These are phyloP conservation scores for Tenthredo distinguenda DNA, from an alignment of 2,888 invertebrate species.

Conservation along the genomic window DNA sequence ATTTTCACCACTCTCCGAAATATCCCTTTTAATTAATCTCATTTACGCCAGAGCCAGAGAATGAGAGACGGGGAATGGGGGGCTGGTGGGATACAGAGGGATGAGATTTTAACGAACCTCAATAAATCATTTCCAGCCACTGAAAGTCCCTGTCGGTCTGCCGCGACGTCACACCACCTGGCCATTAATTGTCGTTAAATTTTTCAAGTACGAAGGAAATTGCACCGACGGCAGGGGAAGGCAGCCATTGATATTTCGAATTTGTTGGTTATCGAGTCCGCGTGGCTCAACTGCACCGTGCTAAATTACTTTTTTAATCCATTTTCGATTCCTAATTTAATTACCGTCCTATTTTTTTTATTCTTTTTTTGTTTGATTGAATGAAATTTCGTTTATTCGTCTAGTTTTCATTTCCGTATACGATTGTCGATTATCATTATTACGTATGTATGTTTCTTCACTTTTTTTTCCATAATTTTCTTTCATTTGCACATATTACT, in stretches of 20 bases:
- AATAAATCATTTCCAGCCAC: conserved; percentile 50
- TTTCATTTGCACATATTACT: neutral
- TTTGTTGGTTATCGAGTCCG: conserved; percentile 16
- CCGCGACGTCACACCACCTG: conserved; percentile 44
- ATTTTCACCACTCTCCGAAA: conserved; percentile 26
- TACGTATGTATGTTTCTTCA: too few species aligned
- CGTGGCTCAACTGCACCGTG: neutral
- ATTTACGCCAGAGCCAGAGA: conserved; percentile 48
- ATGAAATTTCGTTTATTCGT: neutral
- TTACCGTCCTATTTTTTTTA: neutral
- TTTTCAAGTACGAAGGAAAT: conserved; percentile 41
- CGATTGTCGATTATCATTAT: neutral
- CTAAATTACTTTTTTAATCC: conserved; percentile 5
- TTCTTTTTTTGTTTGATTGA: neutral
- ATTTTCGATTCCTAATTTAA: neutral
- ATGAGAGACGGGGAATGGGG: neutral
- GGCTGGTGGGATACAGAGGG: neutral
- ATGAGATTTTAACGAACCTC: conserved; percentile 48
- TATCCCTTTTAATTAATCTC: conserved; percentile 53
- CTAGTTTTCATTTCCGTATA: neutral
- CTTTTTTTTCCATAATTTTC: neutral
- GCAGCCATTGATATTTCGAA: conserved; percentile 29
- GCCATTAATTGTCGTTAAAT: conserved; percentile 50
- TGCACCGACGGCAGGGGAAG: neutral
- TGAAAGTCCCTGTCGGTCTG: conserved; percentile 49